Conservation (phyloP, 2,113 vertebrate genomes). For the Nanorana parkeri region DNA sequence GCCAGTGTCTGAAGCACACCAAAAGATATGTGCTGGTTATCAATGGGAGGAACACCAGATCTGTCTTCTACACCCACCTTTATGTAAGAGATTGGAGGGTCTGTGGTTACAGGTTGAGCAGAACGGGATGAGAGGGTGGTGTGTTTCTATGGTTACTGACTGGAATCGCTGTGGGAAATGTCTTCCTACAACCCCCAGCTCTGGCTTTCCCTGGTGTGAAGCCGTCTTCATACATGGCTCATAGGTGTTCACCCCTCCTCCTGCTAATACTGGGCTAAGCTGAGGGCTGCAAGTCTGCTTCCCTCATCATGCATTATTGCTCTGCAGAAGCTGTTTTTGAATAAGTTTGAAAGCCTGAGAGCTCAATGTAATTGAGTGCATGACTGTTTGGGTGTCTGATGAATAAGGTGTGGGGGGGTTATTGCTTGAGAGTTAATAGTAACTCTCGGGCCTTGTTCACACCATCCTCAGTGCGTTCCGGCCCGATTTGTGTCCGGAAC, state of each 20-base stretch:
- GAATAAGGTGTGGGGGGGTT: no score
- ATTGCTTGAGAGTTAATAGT: no score
- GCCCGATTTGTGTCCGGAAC: no score
- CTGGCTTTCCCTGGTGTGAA: slow-evolving; percentile 46
- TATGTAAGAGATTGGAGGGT: slow-evolving; percentile 28
- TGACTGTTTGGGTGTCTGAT: no score
- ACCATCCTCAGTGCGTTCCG: no score
- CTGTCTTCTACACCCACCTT: slow-evolving; percentile 24
- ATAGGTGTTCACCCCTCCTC: slow-evolving; percentile 21
- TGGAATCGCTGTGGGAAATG: slow-evolving; percentile 48
- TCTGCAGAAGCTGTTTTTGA: no score
- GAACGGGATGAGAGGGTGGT: neutral
- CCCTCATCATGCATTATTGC: neutral
- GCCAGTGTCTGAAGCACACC: neutral
- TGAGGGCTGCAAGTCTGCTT: neutral
- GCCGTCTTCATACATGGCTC: slow-evolving; percentile 19
- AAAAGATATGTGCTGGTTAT: neutral
- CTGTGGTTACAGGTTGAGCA: slow-evolving; percentile 26
- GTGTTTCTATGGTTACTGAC: slow-evolving; percentile 47
- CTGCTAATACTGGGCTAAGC: neutral
- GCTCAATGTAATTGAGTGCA: no score
- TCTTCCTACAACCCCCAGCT: neutral
- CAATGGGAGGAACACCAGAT: neutral
- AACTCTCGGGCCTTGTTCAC: no score
- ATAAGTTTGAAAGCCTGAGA: no score